A percentile compares a stretch with the other conserved stretches of the same genome.
These are phyloP conservation scores for Drosophila ustulata DNA, from an alignment of 2,888 invertebrate species.

Conservation along the genomic window DNA sequence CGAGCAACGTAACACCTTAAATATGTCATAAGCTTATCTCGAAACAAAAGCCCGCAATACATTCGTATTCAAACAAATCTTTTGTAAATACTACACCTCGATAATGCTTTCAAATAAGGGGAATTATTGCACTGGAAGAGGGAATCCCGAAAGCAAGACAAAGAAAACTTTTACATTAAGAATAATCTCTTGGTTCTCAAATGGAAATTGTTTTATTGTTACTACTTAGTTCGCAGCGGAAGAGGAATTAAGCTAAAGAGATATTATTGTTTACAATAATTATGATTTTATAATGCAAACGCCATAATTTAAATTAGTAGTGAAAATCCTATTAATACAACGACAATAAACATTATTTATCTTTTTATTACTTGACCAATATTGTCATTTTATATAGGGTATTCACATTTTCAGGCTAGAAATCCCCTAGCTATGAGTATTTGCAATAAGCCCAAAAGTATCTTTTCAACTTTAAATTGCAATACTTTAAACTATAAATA, in stretches of 20 bases:
- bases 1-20: neutral
- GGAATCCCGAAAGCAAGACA: neutral
- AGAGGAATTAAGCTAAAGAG: too few species aligned
- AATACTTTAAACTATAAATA: too few species aligned
- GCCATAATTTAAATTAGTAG: neutral
- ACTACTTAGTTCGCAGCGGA: neutral
- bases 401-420: neutral
- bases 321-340: neutral
- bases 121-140: neutral
- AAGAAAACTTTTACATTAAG: neutral
- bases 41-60: constrained; percentile 2
- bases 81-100: constrained; percentile 3
- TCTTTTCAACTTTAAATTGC: too few species aligned
- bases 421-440: neutral
- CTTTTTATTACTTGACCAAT: too few species aligned
- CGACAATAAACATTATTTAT: too few species aligned
- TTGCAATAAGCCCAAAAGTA: too few species aligned
- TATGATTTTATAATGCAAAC: neutral
- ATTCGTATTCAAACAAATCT: neutral
- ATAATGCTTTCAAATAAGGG: neutral
- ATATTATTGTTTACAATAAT: too few species aligned
- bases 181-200: neutral
- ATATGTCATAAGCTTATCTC: constrained; percentile 1
- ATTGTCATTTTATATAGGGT: neutral
- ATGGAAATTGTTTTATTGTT: neutral